Evolutionary conservation across 2,888 invertebrate genomes (phyloP).

Genomic region (Boloria selene): DNA sequence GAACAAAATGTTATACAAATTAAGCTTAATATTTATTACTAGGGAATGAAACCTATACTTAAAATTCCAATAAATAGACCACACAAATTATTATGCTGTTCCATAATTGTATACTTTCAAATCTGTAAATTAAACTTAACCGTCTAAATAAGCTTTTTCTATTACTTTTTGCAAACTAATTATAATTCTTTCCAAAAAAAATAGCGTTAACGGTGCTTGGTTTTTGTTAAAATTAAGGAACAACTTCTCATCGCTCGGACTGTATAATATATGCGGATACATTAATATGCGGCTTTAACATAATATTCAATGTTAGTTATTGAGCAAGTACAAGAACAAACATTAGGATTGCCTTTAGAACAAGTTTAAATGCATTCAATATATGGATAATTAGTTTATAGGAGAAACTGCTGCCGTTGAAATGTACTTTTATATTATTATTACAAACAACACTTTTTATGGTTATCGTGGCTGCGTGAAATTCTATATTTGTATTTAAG

Average conservation of each 20-base stretch:
- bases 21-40: no score
- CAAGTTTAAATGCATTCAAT: slow-evolving; percentile 35
- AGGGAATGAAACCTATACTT: no score
- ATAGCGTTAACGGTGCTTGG: neutral
- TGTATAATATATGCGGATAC: slow-evolving; percentile 55
- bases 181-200: neutral
- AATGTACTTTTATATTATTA: no score
- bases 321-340: slow-evolving; percentile 31
- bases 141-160: neutral
- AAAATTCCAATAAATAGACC: no score
- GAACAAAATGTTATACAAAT: no score
- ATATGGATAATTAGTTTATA: slow-evolving; percentile 9
- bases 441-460: no score
- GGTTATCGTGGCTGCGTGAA: no score
- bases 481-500: no score
- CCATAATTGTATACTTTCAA: no score
- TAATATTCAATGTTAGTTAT: slow-evolving; percentile 40
- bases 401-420: neutral
- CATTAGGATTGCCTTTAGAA: slow-evolving; percentile 29
- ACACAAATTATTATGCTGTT: no score
- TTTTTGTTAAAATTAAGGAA: slow-evolving; percentile 23
- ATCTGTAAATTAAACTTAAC: no score
- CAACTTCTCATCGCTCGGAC: slow-evolving; percentile 30
- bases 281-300: slow-evolving; percentile 42
- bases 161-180: neutral